phyloP scores from a whole-genome alignment of 2,113 vertebrate genomes.

The Pluvianellus socialis region DNA sequence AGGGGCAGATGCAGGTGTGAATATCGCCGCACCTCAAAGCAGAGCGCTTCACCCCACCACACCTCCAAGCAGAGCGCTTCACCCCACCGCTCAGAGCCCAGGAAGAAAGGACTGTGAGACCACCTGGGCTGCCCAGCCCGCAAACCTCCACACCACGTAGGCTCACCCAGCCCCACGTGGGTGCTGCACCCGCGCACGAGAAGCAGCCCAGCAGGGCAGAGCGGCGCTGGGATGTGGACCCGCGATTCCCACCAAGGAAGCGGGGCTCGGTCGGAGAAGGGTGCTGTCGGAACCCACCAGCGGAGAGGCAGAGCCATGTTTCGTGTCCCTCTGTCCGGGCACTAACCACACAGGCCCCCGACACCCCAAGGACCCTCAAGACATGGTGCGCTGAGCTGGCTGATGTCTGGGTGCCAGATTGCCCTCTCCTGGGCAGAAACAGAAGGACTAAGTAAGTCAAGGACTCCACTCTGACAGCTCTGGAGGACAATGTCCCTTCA shows the following conservation, averaged over 20 bases:
- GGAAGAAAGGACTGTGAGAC: background rate
- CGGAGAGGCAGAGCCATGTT: background rate
- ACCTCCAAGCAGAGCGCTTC: background rate
- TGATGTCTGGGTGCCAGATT: background rate
- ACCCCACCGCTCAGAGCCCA: background rate
- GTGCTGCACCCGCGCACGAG: accelerated
- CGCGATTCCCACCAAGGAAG: accelerated
- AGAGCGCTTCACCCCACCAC: accelerated
- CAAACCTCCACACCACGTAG: accelerated
- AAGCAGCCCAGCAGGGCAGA: background rate
- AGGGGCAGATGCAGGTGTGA: accelerated
- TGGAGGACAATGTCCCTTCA: background rate
- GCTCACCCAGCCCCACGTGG: accelerated
- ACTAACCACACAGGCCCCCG: accelerated
- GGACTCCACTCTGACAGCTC: background rate
- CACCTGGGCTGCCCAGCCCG: background rate
- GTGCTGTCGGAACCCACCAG: background rate
- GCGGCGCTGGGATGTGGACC: accelerated
- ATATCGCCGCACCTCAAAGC: accelerated
- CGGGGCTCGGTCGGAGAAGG: background rate
- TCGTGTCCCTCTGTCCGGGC: accelerated
- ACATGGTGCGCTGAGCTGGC: background rate
- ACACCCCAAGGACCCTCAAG: background rate
- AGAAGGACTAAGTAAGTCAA: background rate
- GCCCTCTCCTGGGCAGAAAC: constrained; percentile 62